Evolutionary conservation across 2,888 invertebrate species (phyloP).

Genomic region (Drosophila diplacantha): DNA sequence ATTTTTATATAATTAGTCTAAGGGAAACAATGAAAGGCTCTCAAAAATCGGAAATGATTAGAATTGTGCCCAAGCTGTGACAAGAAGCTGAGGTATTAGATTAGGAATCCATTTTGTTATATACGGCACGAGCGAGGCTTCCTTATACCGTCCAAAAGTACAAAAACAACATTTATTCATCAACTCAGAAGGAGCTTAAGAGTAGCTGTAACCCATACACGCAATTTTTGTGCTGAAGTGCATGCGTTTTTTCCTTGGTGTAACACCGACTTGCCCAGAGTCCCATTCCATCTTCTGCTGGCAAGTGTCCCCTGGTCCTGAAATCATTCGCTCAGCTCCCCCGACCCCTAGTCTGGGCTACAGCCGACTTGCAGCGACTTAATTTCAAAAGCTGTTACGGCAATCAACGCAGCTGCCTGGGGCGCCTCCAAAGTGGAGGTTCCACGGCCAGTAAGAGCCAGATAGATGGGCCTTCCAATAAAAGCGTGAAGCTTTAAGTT

Average conservation of each 20-base stretch:
- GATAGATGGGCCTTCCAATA: conserved; percentile 30
- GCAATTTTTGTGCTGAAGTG: neutral
- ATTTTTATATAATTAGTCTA: neutral
- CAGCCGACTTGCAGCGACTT: conserved; percentile 55
- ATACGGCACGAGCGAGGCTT: neutral
- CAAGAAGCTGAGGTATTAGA: too few relatives aligned
- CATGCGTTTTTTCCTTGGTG: conserved; percentile 7
- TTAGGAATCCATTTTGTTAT: neutral
- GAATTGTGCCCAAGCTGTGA: neutral
- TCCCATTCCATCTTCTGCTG: conserved; percentile 26
- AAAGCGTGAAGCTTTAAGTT: conserved; percentile 33
- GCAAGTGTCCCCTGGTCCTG: conserved; percentile 18
- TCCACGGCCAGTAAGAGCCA: conserved; percentile 24
- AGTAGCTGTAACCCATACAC: neutral
- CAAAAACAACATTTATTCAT: neutral
- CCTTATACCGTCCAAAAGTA: neutral
- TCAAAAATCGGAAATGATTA: neutral
- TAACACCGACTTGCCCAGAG: conserved; percentile 9
- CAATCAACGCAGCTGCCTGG: conserved; percentile 63
- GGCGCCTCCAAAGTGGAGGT: conserved; percentile 1
- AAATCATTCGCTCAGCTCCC: conserved; percentile 7
- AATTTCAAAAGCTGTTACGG: conserved; percentile 70
- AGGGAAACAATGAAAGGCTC: neutral
- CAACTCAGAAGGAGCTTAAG: neutral
- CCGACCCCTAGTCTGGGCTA: conserved; percentile 17